Evolutionary conservation across 2,113 vertebrate genomes (phyloP).

Genomic region (Theristicus caerulescens): DNA sequence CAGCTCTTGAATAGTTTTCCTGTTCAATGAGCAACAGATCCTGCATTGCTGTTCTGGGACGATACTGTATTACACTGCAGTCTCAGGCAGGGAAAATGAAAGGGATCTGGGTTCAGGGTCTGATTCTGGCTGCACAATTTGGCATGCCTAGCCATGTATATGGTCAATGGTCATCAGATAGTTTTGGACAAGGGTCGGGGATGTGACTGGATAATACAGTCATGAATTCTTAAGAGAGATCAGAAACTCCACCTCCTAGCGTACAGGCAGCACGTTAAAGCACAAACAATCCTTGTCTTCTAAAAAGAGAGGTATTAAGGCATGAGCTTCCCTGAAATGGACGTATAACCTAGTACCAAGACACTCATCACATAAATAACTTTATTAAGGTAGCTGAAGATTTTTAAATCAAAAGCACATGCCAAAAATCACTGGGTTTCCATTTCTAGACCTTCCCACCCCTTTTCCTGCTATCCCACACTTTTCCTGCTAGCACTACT

Average conservation of each 20-base stretch:
- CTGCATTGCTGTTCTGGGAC: not conserved
- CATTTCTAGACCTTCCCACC: not conserved
- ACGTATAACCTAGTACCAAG: not conserved
- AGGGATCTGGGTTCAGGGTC: not conserved
- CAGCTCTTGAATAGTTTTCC: not conserved
- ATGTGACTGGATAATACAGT: not conserved
- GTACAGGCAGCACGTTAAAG: not conserved
- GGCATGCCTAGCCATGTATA: not conserved
- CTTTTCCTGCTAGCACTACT: not conserved
- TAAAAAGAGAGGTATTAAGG: not conserved
- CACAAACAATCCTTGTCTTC: not conserved
- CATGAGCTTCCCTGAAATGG: not conserved
- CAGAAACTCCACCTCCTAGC: not conserved
- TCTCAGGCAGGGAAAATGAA: not conserved
- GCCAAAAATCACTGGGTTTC: not conserved
- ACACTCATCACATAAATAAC: not conserved
- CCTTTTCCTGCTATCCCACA: not conserved
- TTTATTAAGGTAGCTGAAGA: not conserved
- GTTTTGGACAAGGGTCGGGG: not conserved
- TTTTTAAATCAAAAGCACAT: not conserved
- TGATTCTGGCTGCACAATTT: not conserved
- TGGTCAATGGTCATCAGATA: not conserved
- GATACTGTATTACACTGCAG: rapidly evolving
- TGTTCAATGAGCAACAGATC: not conserved
- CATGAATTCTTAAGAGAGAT: not conserved